Evolutionary conservation across 1,140 invertebrate species (phyloP).

Genomic region (Thaumetopoea pityocampa): DNA sequence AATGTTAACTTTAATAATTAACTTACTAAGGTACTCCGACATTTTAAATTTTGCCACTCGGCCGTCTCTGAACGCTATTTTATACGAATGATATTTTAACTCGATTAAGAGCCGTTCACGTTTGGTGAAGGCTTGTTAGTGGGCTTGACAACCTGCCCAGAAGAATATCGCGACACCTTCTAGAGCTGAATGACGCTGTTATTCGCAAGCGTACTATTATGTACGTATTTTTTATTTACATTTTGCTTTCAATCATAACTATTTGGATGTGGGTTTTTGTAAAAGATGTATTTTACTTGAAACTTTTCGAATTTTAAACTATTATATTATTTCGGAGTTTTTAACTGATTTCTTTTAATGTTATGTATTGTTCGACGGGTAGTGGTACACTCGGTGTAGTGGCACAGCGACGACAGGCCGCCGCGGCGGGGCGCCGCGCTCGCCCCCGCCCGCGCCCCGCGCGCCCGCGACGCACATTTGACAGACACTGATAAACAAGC

Average conservation of each 20-base stretch:
- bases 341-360: constrained; percentile 67
- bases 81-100: constrained; percentile 26
- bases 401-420: neutral
- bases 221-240: constrained; percentile 40
- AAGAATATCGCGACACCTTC: constrained; percentile 43
- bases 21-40: constrained; percentile 19
- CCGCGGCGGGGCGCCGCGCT: constrained; percentile 14
- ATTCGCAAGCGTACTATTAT: constrained; percentile 28
- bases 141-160: constrained; percentile 19
- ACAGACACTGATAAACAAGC: constrained; percentile 63
- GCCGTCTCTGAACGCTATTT: constrained; percentile 31
- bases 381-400: neutral
- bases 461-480: constrained; percentile 42
- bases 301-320: constrained; percentile 42
- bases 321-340: constrained; percentile 43
- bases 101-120: constrained; percentile 6
- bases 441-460: constrained; percentile 10
- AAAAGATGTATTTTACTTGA: constrained; percentile 41
- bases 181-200: constrained; percentile 24
- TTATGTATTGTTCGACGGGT: constrained; percentile 18
- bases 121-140: constrained; percentile 13
- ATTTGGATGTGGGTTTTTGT: constrained; percentile 68
- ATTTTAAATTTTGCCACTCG: constrained; percentile 11
- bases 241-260: constrained; percentile 56
- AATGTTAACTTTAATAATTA: constrained; percentile 24